These are phyloP conservation scores for Channa striata DNA, from an alignment of 2,797 vertebrate species.

Conservation along the genomic window DNA sequence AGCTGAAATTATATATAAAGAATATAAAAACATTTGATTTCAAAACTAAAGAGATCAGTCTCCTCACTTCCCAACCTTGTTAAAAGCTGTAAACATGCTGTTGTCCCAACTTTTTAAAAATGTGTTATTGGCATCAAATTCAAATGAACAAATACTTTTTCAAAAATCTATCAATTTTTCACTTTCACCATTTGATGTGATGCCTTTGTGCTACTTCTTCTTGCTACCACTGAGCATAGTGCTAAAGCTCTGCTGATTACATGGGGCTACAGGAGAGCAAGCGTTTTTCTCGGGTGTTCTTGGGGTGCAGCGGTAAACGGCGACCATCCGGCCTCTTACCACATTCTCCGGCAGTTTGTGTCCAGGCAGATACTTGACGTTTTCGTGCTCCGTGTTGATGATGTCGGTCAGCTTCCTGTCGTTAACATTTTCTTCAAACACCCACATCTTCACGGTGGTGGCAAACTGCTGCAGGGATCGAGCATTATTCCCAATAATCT, in stretches of 20 bases:
- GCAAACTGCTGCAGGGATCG: slow-evolving; percentile 86
- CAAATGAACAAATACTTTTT: no score
- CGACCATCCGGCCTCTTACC: slow-evolving; percentile 74
- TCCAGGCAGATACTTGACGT: slow-evolving; percentile 93
- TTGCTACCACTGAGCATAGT: no score
- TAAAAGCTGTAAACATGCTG: background rate
- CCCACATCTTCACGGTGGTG: slow-evolving; percentile 94
- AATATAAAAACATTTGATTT: no score
- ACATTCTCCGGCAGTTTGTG: slow-evolving; percentile 94
- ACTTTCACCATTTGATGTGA: no score
- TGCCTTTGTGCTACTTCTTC: no score
- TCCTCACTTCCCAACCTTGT: background rate
- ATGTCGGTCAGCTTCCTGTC: slow-evolving; percentile 93
- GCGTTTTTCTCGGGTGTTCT: no score
- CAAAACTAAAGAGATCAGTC: no score
- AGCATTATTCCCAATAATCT: slow-evolving; percentile 91
- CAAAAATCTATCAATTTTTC: no score
- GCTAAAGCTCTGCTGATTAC: background rate
- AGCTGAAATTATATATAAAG: no score
- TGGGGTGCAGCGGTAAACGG: no score
- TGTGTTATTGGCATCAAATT: no score
- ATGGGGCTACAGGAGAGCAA: no score
- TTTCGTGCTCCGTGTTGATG: slow-evolving; percentile 94
- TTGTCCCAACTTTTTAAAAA: background rate
- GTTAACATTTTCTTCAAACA: slow-evolving; percentile 90